phyloP scores from a whole-genome alignment of 1,140 invertebrate genomes.

The Drosophila santomea region DNA sequence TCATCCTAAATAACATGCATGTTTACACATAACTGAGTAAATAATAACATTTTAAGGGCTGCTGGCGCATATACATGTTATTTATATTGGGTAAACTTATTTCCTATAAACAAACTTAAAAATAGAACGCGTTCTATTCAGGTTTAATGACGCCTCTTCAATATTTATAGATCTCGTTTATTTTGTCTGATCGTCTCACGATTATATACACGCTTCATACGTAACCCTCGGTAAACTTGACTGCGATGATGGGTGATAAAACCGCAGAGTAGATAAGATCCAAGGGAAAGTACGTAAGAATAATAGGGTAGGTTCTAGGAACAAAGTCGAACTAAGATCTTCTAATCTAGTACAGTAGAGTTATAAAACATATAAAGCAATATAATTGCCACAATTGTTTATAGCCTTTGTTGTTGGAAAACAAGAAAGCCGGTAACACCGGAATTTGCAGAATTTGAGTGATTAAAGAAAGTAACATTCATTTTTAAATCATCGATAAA shows the following conservation, averaged over 20 bases:
- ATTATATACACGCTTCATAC: conserved; percentile 4
- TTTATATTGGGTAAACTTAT: conserved; percentile 1
- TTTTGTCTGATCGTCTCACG: conserved; percentile 11
- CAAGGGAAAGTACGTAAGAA: background rate
- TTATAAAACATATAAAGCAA: background rate
- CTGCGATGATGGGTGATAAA: conserved; percentile 32
- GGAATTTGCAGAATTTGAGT: background rate
- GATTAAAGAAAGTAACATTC: no score
- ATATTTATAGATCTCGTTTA: conserved; percentile 29
- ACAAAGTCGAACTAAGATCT: conserved; percentile 16
- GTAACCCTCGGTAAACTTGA: conserved; percentile 9
- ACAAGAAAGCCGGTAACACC: background rate
- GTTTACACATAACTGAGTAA: background rate
- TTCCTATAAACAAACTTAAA: conserved; percentile 1
- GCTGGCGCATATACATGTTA: background rate
- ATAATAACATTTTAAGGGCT: background rate
- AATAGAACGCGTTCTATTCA: conserved; percentile 27
- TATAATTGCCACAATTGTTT: background rate
- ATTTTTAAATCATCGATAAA: no score
- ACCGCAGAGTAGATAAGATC: conserved; percentile 20
- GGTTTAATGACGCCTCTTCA: conserved; percentile 4
- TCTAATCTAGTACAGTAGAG: background rate
- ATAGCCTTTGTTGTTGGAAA: background rate
- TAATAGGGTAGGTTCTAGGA: conserved; percentile 19
- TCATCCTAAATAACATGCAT: no score